These are phyloP conservation scores for Nemotelus nigrinus DNA, from an alignment of 2,888 invertebrate genomes.

Conservation along the genomic window DNA sequence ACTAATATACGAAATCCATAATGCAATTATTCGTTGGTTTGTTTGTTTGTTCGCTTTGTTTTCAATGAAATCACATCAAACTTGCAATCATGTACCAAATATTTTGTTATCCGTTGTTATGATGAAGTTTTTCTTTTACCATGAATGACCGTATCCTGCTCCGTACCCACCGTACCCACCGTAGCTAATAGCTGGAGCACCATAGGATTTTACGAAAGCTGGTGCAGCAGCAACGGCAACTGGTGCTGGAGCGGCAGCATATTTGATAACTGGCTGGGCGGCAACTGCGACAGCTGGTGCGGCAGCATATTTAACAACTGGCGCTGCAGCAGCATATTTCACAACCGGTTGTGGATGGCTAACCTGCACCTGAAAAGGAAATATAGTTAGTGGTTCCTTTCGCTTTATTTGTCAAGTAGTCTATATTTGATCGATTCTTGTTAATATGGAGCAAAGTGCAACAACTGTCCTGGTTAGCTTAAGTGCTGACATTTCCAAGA, in stretches of 20 bases:
- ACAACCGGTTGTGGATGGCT: constrained; percentile 58
- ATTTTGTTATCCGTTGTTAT: neutral
- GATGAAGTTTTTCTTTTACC: constrained; percentile 12
- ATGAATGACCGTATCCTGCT: constrained; percentile 6
- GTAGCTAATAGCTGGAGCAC: constrained; percentile 53
- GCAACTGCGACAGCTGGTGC: constrained; percentile 52
- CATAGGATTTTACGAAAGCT: constrained; percentile 31
- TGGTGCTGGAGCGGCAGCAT: constrained; percentile 45
- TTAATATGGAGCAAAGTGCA: no score
- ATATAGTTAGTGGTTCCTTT: neutral
- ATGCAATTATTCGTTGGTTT: no score
- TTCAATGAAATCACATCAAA: constrained; percentile 32
- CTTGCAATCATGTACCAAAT: neutral
- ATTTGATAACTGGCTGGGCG: constrained; percentile 52
- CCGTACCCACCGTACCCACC: constrained; percentile 52
- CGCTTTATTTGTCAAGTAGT: neutral
- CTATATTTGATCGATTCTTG: no score
- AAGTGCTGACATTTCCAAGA: no score
- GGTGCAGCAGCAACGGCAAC: constrained; percentile 51
- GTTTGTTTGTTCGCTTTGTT: no score
- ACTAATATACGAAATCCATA: no score
- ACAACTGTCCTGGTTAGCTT: no score
- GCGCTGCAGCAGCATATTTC: constrained; percentile 55
- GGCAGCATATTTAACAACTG: constrained; percentile 50
- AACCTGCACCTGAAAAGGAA: constrained; percentile 55